phyloP scores from a whole-genome alignment of 2,113 vertebrate genomes.

The Tragelaphus scriptus region DNA sequence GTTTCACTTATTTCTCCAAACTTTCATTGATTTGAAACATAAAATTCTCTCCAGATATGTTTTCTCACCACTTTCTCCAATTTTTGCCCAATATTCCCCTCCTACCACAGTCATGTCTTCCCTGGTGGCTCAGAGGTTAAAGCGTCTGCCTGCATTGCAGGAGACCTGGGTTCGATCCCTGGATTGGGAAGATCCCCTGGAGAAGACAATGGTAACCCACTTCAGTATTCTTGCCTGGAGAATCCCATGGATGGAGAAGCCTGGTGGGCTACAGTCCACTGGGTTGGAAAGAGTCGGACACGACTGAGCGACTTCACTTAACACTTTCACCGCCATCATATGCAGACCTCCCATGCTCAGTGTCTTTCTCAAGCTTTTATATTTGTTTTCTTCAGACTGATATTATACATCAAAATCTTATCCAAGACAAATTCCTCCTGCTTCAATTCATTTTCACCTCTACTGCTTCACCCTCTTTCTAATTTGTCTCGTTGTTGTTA shows the following conservation, averaged over 20 bases:
- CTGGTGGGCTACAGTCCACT: too few species aligned
- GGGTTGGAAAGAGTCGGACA: too few species aligned
- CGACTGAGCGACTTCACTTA: too few species aligned
- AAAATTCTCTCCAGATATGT: not conserved
- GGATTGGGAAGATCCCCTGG: too few species aligned
- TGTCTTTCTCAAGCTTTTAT: not conserved
- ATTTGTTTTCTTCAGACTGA: not conserved
- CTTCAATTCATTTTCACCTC: not conserved
- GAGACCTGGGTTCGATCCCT: too few species aligned
- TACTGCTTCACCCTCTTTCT: not conserved
- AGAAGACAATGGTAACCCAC: too few species aligned
- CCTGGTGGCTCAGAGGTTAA: too few species aligned
- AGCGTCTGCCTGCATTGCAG: too few species aligned
- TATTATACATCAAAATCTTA: not conserved
- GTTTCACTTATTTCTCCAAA: not conserved
- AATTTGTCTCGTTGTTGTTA: not conserved
- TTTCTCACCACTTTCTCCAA: not conserved
- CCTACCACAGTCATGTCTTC: not conserved
- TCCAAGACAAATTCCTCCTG: not conserved
- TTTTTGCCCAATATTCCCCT: not conserved
- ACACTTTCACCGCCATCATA: not conserved
- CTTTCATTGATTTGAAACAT: not conserved
- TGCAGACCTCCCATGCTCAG: not conserved
- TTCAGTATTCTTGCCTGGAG: too few species aligned
- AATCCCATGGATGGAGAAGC: too few species aligned